Evolutionary conservation across 2,113 vertebrate species (phyloP), one percentile per base, ranked within the genome.

Genomic region (Cairina moschata): DNA sequence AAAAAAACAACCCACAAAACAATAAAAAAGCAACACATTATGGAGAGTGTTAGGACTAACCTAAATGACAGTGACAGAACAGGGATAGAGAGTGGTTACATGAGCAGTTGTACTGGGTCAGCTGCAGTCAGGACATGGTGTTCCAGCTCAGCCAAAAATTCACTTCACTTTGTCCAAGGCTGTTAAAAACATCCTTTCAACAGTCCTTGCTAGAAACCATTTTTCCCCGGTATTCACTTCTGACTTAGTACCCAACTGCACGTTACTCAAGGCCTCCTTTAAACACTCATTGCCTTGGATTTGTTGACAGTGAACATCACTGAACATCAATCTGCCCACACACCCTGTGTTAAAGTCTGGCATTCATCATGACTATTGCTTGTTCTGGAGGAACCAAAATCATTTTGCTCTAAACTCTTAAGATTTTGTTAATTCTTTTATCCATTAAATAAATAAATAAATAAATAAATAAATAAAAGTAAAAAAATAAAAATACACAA

Each of bases 41-140:
- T 56, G 71, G 1, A 0, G 23, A 44, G 74, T 12, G 62, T 20
- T 73, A 31, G 84, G 38, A 42, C 31, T 87, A 44, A 87, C 88
- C 92, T 60, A 76, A 58, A 85, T 94, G 26, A 28, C 0, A 2
- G 62, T 66, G 93, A 88, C 69, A 72, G 82, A 90, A 85, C 0
- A 0, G 17, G 75, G 82, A 0, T 83, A 63, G 77, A 72, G 16
- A 66, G 13, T 0, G 0, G 25, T 8, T 20, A 25, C 7, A 15
- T 17, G 25, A 74, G 42, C 40, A 44, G 48, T 50, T 80, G 15
- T 22, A 8, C 4, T 21, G 31, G 50, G 31, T 73, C 89, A 86
- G 17, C 29, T 32, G 22, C 32, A 54, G 15, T 36, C 15, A 26
- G 15, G 55, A 48, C 8, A 1, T 20, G 16, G 23, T 38, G 13